Evolutionary conservation across 1,140 invertebrate species (phyloP), one percentile per base, ranked within the genome.

Genomic region (Pseudomyrmex sp.): DNA sequence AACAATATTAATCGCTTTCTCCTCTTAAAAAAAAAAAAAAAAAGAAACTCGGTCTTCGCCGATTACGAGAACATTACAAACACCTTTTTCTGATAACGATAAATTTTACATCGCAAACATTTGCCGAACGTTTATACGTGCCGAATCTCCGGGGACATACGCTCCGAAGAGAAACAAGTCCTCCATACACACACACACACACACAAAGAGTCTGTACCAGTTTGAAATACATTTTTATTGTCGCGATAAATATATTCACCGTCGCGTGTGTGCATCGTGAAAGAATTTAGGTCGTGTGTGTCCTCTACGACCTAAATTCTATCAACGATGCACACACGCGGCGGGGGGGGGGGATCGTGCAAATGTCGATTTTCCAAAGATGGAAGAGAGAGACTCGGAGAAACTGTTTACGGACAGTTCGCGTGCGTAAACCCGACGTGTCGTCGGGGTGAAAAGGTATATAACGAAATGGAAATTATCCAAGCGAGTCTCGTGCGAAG

Each of bases 391-490:
- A 26, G 23, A 26, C 18, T 18, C 18, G 23, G 26, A 26, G 59
- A 70, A 70, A 59, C 58, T 80, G 46, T 50, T 70, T 35, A 12
- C 65, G 4, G 54, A 59, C 20, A 18, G 18, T 18, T 26, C 76
- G 18, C 75, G 75, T 52, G 52, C 10, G n/a, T 54, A 58, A 46
- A 58, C 54, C 9, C 35, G 10, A 10, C 18, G n/a, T 35, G 35
- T 35, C 35, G 18, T 18, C 18, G 18, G 5, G 35, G 35, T n/a
- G 13, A 12, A 69, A 48, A 58, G 44, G 54, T 79, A 48, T 61
- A 7, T 70, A 35, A 35, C 35, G 66, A n/a, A n/a, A 61, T 59
- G 66, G 46, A 80, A 72, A 80, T 80, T 80, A 18, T 72, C 44
- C 54, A 80, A 72, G 10, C 66, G n/a, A 13, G 66, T 72, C 66